Percentiles rank a stretch among this genome's conserved stretches.
Evolutionary conservation across 2,888 invertebrate species (phyloP).

Genomic region (Temnothorax ravouxi): DNA sequence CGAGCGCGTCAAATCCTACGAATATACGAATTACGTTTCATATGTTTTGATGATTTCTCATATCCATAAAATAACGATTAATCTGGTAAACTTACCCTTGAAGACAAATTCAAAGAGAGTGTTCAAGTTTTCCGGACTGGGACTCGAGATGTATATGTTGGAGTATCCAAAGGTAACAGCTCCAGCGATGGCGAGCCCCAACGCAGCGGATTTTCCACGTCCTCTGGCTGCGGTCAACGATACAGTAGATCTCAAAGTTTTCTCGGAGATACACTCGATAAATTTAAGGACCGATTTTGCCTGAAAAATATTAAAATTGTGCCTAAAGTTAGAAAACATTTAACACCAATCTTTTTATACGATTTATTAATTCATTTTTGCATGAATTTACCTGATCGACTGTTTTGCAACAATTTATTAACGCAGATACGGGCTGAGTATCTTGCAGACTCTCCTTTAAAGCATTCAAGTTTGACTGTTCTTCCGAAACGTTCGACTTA

Average conservation of each 20-base stretch:
- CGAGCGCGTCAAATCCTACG: constrained; percentile 94
- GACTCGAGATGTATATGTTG: constrained; percentile 98
- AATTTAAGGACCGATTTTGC: constrained; percentile 97
- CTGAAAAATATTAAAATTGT: constrained; percentile 80
- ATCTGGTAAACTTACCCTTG: constrained; percentile 88
- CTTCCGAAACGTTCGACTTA: constrained; percentile 86
- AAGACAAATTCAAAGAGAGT: constrained; percentile 99
- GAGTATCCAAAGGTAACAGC: constrained; percentile 95
- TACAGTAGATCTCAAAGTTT: constrained; percentile 94
- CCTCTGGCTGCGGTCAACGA: constrained; percentile 98
- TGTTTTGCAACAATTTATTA: constrained; percentile 96
- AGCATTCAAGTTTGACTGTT: constrained; percentile 90
- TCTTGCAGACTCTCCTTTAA: constrained; percentile 95
- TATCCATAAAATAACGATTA: not conserved
- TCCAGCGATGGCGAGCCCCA: constrained; percentile 96
- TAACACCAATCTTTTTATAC: not conserved
- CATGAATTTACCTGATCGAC: constrained; percentile 91
- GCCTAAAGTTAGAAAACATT: not conserved
- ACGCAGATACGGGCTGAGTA: constrained; percentile 96
- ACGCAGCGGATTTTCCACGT: constrained; percentile 98
- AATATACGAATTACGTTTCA: constrained; percentile 36
- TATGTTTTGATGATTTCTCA: not conserved
- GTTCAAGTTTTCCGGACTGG: constrained; percentile 98
- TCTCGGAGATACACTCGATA: constrained; percentile 98
- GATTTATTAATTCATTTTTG: not conserved